Conservation (phyloP, 2,113 vertebrate species). For the Percopsis transmontana region DNA sequence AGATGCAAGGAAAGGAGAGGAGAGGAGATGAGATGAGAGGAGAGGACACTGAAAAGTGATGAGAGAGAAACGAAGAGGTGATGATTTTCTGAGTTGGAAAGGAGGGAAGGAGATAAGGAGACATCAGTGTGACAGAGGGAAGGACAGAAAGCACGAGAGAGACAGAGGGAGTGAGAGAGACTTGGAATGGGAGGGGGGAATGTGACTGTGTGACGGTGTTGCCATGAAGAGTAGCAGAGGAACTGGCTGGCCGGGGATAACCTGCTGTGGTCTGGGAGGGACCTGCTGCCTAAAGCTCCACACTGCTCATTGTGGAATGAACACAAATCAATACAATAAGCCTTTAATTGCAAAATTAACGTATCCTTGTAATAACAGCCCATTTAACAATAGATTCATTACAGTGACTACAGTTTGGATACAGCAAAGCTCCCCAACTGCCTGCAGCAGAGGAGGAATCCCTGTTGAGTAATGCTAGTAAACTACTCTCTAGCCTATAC, state of each 20-base stretch:
- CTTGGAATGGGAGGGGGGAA: conserved; percentile 1
- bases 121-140: background rate
- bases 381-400: conserved; percentile 4
- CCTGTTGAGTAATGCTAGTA: background rate
- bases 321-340: conserved; percentile 28
- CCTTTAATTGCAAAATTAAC: conserved; percentile 9
- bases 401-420: background rate
- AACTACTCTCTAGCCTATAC: conserved; percentile 24
- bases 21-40: background rate
- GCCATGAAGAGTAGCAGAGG: conserved; percentile 18
- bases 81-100: conserved; percentile 6
- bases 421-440: background rate
- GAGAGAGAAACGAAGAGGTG: background rate
- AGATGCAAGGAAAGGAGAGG: background rate
- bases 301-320: conserved; percentile 8
- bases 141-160: background rate
- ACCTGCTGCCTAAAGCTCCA: background rate
- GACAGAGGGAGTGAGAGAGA: background rate
- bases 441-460: conserved; percentile 2
- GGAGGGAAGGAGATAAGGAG: conserved; percentile 14
- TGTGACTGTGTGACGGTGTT: conserved; percentile 21
- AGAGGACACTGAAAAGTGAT: background rate
- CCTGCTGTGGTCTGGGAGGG: conserved; percentile 29
- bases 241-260: conserved; percentile 34
- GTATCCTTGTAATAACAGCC: background rate